phyloP scores from a whole-genome alignment of 2,113 vertebrate genomes.

The Cephalopholis sonnerati region DNA sequence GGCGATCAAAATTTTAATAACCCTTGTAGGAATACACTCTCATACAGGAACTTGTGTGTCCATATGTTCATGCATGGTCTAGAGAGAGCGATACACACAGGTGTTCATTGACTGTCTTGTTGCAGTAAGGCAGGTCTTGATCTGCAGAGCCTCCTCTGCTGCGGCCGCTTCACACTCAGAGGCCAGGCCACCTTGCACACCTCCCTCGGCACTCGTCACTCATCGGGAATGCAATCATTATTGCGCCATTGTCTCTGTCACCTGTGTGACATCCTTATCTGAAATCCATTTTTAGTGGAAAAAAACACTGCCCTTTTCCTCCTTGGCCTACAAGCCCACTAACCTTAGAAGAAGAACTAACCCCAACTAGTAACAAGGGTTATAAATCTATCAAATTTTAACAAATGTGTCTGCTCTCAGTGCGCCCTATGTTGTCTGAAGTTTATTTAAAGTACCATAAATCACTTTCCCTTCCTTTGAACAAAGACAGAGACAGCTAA shows the following conservation, averaged over 20 bases:
- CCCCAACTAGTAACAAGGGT: background rate
- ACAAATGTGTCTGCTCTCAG: slow-evolving; percentile 8
- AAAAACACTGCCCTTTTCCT: slow-evolving; percentile 20
- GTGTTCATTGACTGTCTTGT: background rate
- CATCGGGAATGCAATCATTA: slow-evolving; percentile 65
- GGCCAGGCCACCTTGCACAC: slow-evolving; percentile 3
- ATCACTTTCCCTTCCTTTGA: background rate
- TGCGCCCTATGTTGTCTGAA: background rate
- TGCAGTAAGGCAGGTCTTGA: slow-evolving; percentile 34
- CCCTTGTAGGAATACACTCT: background rate
- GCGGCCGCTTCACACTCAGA: slow-evolving; percentile 9
- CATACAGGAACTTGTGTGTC: background rate
- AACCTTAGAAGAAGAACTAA: slow-evolving; percentile 1
- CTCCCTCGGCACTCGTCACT: slow-evolving; percentile 34
- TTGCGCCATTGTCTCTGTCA: slow-evolving; percentile 59
- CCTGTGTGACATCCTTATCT: slow-evolving; percentile 67
- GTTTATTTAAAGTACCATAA: background rate
- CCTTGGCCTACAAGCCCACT: slow-evolving; percentile 25
- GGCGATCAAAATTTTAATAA: background rate
- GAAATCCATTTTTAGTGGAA: slow-evolving; percentile 60
- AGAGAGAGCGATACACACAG: slow-evolving; percentile 2
- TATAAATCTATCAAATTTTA: slow-evolving; percentile 12
- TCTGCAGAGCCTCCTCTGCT: slow-evolving; percentile 27
- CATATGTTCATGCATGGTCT: background rate
- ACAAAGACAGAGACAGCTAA: background rate